Base-by-base conservation (phyloP, 2,888 invertebrate species). In the Nycteola revayana region DNA sequence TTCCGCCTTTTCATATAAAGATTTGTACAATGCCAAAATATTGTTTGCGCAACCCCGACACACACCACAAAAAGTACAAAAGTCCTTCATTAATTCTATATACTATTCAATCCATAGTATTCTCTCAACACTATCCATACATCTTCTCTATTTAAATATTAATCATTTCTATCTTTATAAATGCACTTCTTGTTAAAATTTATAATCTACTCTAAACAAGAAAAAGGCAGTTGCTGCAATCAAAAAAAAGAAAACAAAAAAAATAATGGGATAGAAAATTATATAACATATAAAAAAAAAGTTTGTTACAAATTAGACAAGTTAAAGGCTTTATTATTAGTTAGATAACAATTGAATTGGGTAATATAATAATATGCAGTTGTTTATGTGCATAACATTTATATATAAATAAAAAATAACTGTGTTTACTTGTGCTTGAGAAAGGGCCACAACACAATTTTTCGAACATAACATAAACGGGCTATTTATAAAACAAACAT, bases 1-100 rank as follows among this genome's bases (percentile, higher is more conserved):
- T n/a, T n/a, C n/a, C n/a, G n/a, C n/a, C n/a, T n/a, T n/a, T n/a
- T n/a, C n/a, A n/a, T n/a, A n/a, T n/a, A n/a, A n/a, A n/a, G n/a
- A n/a, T 57, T 57, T 57, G 47, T 57, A 56, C 46, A 50, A 32
- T 49, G 42, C 33, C 44, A 49, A 51, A 48, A 47, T 51, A 46
- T 17, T 6, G 54, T 67, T 68, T 71, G 77, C 75, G 35, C 75
- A 79, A 83, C 79, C 81, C 80, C 67, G 64, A 66, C 50, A 51
- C 79, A 79, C 75, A 81, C 82, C 80, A 79, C 80, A 79, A 81
- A 83, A 72, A 81, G 84, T 85, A 83, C 82, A 86, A 85, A 85
- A 86, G 66, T 84, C 77, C 75, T 56, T 68, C 73, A 60, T 72
- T 59, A 71, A 60, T 45, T 76, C 75, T 79, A 76, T 59, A 63